Evolutionary conservation across 2,888 invertebrate species (phyloP), one percentile per base, ranked within the genome.

Genomic region (Crocallis elinguaria): DNA sequence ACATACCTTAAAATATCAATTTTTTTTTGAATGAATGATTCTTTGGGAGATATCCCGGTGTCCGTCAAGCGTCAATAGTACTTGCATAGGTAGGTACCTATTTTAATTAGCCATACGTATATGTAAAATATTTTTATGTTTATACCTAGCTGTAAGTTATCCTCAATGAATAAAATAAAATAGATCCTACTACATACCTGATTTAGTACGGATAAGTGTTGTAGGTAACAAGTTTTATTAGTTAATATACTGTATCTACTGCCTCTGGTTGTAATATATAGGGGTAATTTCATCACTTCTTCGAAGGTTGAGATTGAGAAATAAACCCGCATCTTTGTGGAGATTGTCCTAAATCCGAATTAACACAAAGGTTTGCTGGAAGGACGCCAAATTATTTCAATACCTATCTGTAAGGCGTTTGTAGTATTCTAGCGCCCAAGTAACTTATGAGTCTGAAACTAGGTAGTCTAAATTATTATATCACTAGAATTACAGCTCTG

Each of bases 371-470:
- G 51, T 64, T 69, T 39, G 33, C 39, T 82, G 79, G 75, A 69
- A 64, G 54, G 21, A 9, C 51, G 79, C 80, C 81, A 84, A 66
- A 19, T 49, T n/a, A n/a, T n/a, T n/a, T n/a, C n/a, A n/a, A n/a
- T n/a, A n/a, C n/a, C n/a, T 53, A 49, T 6, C 19, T 41, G 21
- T 41, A 45, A 64, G 66, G 52, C 49, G 35, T 62, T 63, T 60
- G 8, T 60, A 63, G 51, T 19, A 65, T 60, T 64, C 58, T 71
- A 66, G 75, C 78, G 78, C 73, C 73, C 64, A 71, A 62, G 7
- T 35, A 66, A 48, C 25, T 9, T 25, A 23, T 23, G 5, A 8
- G 2, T 25, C 2, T 7, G 8, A 25, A 25, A 9, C 4, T 25
- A 9, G n/a, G 9, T n/a, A 25, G 25, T 25, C 25, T 9, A 9